Base-by-base conservation (phyloP, 92 coral and sea anemone genomes). In the Virgularia gustaviana region DNA sequence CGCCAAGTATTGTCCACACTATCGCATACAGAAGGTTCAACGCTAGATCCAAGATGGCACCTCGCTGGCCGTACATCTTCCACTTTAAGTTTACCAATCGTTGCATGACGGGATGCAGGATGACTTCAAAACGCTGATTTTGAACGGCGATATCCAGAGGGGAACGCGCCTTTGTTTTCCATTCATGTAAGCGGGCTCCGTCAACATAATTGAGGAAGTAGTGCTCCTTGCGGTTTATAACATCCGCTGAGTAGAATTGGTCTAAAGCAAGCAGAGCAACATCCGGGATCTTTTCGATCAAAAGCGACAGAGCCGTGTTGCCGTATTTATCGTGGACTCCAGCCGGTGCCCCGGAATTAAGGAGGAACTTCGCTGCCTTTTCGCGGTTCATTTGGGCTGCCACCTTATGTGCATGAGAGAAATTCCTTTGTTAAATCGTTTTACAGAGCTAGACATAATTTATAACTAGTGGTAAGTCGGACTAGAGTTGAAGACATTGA, bases 31-130 rank as follows among this genome's bases (percentile, higher is more conserved):
- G 45, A 41, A 81, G 54, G 62, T 85, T 81, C 25, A 81, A 56
- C 30, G 71, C 36, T 24, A 85, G 63, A 22, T 74, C 86, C 2
- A 54, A 44, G 79, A 80, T 67, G 54, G 75, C 53, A 9, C 70
- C 82, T 5, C 49, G 49, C 58, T 29, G 16, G 33, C 87, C 89
- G 33, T 67, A 67, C 25, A 70, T 81, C 18, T 29, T 29, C 89
- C 89, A 85, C 52, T 85, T 85, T 19, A 81, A 75, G 10, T 76
- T 83, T 12, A 85, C 76, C 24, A 85, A 79, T 44, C 89, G 82
- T 16, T 71, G 81, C 61, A 85, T 81, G 25, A 83, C 73, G 24
- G 89, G 89, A 56, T 85, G 89, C 89, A 81, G 70, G 33, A 85
- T 45, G 16, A 85, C 45, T 57, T 85, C 86, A 53, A 76, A 85